phyloP scores from a whole-genome alignment of 2,888 invertebrate genomes.

The Campoletis raptor region DNA sequence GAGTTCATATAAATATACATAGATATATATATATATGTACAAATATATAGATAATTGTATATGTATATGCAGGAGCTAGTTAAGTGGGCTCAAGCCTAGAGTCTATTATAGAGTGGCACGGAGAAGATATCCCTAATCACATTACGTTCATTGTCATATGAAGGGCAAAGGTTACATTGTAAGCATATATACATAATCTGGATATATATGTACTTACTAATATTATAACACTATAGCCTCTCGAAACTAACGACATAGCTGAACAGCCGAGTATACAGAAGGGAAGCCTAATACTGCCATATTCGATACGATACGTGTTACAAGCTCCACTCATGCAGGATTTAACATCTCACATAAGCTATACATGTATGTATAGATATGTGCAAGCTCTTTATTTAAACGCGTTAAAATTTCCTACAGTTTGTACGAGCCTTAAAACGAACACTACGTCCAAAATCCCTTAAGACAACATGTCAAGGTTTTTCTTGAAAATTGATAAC shows the following conservation, averaged over 20 bases:
- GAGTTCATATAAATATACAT: slow-evolving; percentile 6
- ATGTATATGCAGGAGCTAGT: slow-evolving; percentile 45
- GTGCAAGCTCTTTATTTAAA: neutral
- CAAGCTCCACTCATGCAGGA: slow-evolving; percentile 53
- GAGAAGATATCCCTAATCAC: slow-evolving; percentile 64
- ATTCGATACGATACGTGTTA: slow-evolving; percentile 54
- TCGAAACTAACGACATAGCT: slow-evolving; percentile 29
- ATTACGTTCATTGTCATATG: slow-evolving; percentile 63
- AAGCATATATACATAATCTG: slow-evolving; percentile 20
- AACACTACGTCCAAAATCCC: neutral
- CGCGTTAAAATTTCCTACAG: slow-evolving; percentile 9
- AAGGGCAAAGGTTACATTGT: slow-evolving; percentile 62
- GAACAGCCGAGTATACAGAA: slow-evolving; percentile 11
- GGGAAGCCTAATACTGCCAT: slow-evolving; percentile 55
- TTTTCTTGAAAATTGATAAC: neutral
- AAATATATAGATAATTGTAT: neutral
- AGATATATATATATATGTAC: neutral
- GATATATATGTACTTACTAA: slow-evolving; percentile 10
- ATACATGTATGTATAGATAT: neutral
- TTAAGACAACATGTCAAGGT: neutral
- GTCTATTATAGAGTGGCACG: slow-evolving; percentile 59
- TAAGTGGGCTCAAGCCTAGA: slow-evolving; percentile 51
- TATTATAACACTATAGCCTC: slow-evolving; percentile 51
- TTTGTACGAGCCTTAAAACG: neutral
- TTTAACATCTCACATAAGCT: slow-evolving; percentile 27